Base-by-base conservation (phyloP, 1,140 invertebrate species). In the Drosophila athabasca region DNA sequence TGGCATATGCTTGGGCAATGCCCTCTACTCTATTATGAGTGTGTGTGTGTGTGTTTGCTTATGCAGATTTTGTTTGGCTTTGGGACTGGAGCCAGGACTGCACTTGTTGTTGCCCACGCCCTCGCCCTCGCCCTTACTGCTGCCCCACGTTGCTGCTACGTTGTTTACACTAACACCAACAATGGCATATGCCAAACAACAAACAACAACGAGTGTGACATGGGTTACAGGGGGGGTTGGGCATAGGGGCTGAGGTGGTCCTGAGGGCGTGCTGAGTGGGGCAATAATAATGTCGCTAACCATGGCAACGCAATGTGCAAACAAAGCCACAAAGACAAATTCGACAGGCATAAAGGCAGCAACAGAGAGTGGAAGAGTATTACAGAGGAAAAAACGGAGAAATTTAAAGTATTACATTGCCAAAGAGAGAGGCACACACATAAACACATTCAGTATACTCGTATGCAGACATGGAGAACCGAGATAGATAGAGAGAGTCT, bases 221-320 rank as follows among this genome's bases (percentile, higher is more conserved):
- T 35, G 35, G 52, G 17, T 19, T n/a, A 44, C 9, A 35, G 26
- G 7, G 26, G 7, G 22, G 26, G 17, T 19, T 19, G 17, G n/a
- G n/a, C n/a, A n/a, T n/a, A 19, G 17, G 11, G 55, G 3, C 11
- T 6, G n/a, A n/a, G 53, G 13, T 19, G 8, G 11, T 9, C 15
- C 6, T 3, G 8, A 15, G 6, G 4, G 15, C n/a, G 7, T 13
- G 26, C 7, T 17, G 26, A 5, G 7, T 2, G 9, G 19, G 22
- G 9, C 67, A 69, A 69, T 70, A 70, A 70, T 70, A 70, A 70
- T 70, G 65, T 70, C 67, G 65, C 67, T 67, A 69, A 66, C 67
- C 67, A 70, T 69, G 67, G 67, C 67, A 70, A 69, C 67, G 67
- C 51, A 67, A 52, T 69, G 44, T 69, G 66, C 66, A 69, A 69